Conservation (phyloP, 2,888 invertebrate genomes). For the Tipula vernalis region DNA sequence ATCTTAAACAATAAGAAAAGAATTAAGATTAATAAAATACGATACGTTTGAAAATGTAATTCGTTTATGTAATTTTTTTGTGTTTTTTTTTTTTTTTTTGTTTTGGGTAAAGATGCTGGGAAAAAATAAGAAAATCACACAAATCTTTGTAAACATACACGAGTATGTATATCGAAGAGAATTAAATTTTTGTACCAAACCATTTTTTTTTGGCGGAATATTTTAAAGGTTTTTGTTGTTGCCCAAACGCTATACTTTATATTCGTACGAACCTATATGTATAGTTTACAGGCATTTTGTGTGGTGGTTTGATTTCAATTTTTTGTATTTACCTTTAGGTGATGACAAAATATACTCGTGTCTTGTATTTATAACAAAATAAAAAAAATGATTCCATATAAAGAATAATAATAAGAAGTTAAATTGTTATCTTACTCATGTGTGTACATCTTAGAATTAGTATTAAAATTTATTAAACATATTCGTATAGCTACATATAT, state of each 20-base stretch:
- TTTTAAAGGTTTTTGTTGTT: background rate
- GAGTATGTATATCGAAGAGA: background rate
- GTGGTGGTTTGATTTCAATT: background rate
- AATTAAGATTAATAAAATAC: constrained; percentile 4
- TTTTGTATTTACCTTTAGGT: background rate
- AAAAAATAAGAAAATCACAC: background rate
- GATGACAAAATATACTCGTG: background rate
- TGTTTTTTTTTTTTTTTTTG: background rate
- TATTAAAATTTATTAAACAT: background rate
- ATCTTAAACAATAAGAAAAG: background rate
- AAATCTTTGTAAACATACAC: background rate
- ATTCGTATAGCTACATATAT: background rate
- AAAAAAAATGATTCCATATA: background rate
- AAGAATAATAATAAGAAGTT: background rate
- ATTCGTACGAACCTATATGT: background rate
- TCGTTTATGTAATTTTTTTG: background rate
- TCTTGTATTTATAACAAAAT: background rate
- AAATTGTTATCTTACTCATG: background rate
- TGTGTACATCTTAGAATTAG: background rate
- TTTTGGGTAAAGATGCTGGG: background rate
- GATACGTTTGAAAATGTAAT: constrained; percentile 4
- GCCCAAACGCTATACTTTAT: background rate
- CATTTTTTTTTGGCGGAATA: background rate
- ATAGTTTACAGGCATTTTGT: background rate
- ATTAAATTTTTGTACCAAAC: background rate